phyloP scores from a whole-genome alignment of 2,888 invertebrate genomes.

The Rhingia rostrata region DNA sequence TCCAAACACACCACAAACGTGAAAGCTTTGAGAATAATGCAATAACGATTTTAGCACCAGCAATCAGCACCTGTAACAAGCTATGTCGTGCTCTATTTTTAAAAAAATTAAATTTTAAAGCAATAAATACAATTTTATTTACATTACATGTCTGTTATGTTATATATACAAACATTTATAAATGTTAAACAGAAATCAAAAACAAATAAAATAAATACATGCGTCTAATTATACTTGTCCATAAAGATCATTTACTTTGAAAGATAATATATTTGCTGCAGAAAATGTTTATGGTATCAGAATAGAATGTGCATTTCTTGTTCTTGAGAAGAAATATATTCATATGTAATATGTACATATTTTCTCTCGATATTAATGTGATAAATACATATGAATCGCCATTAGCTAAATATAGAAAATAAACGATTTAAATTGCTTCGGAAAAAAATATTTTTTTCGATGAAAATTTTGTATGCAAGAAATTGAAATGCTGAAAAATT shows the following conservation, averaged over 20 bases:
- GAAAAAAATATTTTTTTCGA: conserved; percentile 32
- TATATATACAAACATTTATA: conserved; percentile 29
- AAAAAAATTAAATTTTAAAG: conserved; percentile 29
- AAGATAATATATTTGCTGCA: not conserved
- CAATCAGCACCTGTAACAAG: conserved; percentile 18
- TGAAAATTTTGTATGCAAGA: conserved; percentile 27
- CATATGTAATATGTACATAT: conserved; percentile 7
- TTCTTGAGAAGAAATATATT: not conserved
- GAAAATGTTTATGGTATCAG: conserved; percentile 8
- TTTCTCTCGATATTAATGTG: conserved; percentile 25
- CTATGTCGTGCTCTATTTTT: conserved; percentile 24
- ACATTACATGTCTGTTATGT: conserved; percentile 35
- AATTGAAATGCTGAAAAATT: too few relatives aligned
- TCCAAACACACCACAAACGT: conserved; percentile 42
- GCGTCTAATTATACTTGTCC: conserved; percentile 10
- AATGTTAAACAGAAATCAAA: conserved; percentile 3
- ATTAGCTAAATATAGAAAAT: conserved; percentile 50
- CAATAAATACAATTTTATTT: conserved; percentile 26
- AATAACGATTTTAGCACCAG: conserved; percentile 34
- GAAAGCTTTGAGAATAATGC: conserved; percentile 38
- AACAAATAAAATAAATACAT: conserved; percentile 22
- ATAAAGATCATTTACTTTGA: conserved; percentile 21
- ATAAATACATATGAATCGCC: conserved; percentile 53
- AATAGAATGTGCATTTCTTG: conserved; percentile 31
- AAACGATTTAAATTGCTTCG: conserved; percentile 23